Percentiles rank a stretch among this genome's conserved stretches.
Conservation (phyloP, 2,113 vertebrate genomes). For the Otolemur garnettii region DNA sequence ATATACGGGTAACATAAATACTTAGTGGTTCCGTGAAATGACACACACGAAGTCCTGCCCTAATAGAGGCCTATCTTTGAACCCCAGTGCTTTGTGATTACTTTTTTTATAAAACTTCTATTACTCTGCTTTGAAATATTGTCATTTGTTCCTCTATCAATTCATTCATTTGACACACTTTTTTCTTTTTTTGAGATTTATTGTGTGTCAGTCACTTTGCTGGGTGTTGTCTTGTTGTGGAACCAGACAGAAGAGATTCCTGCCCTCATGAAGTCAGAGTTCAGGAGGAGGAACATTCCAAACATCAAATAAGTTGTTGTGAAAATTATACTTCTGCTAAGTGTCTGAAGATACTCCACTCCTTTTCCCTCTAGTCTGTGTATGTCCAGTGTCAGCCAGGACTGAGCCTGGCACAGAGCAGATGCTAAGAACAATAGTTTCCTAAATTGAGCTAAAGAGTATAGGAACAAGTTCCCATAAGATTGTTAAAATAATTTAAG, state of each 20-base stretch:
- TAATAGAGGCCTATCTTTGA: neutral
- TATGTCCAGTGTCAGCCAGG: neutral
- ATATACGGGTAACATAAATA: neutral
- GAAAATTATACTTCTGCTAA: neutral
- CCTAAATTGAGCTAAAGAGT: neutral
- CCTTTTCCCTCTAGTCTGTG: neutral
- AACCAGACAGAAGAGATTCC: neutral
- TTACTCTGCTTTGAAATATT: neutral
- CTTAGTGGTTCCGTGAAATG: neutral
- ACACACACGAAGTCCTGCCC: neutral
- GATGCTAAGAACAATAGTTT: neutral
- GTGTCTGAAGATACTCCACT: neutral
- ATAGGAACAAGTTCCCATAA: neutral
- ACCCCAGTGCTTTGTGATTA: neutral
- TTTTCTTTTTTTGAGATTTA: neutral
- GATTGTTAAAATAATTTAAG: neutral
- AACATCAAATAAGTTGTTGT: slow-evolving; percentile 17
- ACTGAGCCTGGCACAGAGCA: neutral
- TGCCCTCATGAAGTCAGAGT: neutral
- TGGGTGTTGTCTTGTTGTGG: neutral
- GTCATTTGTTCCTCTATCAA: neutral
- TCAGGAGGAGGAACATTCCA: neutral
- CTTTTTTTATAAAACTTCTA: neutral
- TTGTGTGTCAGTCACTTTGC: neutral
- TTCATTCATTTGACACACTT: neutral